phyloP scores from a whole-genome alignment of 1,140 invertebrate genomes.

The Sesamia nonagrioides region DNA sequence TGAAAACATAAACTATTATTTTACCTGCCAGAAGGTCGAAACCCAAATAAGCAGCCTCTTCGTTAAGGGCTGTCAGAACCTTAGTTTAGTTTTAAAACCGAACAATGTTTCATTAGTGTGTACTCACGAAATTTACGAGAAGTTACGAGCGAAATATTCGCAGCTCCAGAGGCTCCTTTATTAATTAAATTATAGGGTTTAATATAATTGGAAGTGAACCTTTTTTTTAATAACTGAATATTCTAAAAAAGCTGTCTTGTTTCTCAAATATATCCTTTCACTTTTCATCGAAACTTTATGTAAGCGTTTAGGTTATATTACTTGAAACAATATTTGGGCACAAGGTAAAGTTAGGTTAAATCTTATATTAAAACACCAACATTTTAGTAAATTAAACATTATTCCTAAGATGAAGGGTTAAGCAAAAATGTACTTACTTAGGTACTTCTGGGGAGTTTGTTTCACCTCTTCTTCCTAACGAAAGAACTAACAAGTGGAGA shows the following conservation, averaged over 20 bases:
- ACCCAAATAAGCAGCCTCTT: constrained; percentile 4
- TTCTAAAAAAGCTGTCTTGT: background rate
- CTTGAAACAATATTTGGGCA: no score
- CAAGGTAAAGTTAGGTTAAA: no score
- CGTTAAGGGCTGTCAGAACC: constrained; percentile 16
- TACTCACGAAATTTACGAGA: constrained; percentile 24
- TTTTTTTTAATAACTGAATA: background rate
- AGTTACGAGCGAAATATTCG: constrained; percentile 36
- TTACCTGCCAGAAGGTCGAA: constrained; percentile 4
- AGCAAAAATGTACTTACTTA: no score
- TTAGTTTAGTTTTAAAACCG: constrained; percentile 30
- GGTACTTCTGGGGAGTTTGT: no score
- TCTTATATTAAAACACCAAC: no score
- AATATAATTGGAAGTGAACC: background rate
- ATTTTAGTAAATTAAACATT: no score
- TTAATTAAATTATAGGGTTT: constrained; percentile 23
- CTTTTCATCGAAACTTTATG: background rate
- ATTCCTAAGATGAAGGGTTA: no score
- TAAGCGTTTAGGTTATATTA: no score
- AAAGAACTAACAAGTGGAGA: no score
- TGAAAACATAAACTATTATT: background rate
- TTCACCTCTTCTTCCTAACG: no score
- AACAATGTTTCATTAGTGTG: constrained; percentile 43
- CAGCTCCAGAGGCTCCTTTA: background rate
- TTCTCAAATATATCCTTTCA: background rate